Conservation (phyloP, 2,888 invertebrate genomes). For the Trachelus iudaicus region DNA sequence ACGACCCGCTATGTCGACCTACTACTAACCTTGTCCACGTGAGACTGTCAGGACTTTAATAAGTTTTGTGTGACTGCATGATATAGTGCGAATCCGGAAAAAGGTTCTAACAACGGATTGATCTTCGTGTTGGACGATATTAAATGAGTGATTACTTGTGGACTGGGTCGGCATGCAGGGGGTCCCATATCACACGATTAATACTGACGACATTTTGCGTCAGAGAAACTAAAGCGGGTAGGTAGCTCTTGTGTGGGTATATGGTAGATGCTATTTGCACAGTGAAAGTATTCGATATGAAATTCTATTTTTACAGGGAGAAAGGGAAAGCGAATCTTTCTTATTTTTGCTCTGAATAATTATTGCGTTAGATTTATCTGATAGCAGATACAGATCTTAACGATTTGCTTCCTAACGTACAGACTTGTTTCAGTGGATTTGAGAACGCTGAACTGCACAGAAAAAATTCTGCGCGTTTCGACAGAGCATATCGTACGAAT, state of each 20-base stretch:
- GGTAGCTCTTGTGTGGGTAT: not conserved
- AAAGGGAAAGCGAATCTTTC: not conserved
- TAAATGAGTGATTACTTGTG: conserved; percentile 4
- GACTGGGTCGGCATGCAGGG: not conserved
- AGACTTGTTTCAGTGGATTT: not conserved
- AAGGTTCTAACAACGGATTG: not conserved
- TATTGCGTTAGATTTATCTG: not conserved
- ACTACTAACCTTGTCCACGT: not conserved
- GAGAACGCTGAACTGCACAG: not conserved
- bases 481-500: not conserved
- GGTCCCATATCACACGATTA: conserved; percentile 1
- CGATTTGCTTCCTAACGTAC: not conserved
- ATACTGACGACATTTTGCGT: not conserved
- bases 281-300: not conserved
- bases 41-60: not conserved
- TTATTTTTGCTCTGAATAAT: not conserved
- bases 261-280: not conserved
- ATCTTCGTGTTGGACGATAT: not conserved
- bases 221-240: not conserved
- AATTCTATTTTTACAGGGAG: conserved; percentile 2
- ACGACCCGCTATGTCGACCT: not conserved
- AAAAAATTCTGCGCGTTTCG: not conserved
- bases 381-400: not conserved
- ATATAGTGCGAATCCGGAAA: not conserved
- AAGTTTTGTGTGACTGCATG: not conserved